phyloP scores from a whole-genome alignment of 2,113 vertebrate species.

The mouse (Mus musculus) region DNA sequence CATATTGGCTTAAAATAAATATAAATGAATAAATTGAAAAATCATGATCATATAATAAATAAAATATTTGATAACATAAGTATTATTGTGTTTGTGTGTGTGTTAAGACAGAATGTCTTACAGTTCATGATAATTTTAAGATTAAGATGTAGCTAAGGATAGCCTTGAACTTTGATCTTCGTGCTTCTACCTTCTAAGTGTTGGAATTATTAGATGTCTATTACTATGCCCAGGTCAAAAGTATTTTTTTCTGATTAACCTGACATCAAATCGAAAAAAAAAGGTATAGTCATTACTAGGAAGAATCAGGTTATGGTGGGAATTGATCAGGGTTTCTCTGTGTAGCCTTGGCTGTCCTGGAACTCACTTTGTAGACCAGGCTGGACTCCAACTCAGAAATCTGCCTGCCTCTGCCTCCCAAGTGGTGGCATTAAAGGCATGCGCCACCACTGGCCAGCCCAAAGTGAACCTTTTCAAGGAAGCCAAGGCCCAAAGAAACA shows the following conservation, averaged over 20 bases:
- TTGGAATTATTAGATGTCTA: neutral
- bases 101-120: neutral
- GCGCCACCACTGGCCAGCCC: no score
- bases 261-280: neutral
- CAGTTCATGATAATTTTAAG: neutral
- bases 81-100: neutral
- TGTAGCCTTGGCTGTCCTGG: no score
- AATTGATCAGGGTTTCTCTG: neutral
- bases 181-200: neutral
- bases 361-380: no score
- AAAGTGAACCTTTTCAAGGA: neutral
- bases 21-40: neutral
- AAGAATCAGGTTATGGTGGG: neutral
- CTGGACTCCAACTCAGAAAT: no score
- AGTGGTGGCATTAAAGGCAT: no score
- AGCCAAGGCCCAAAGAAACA: neutral
- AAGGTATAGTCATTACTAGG: neutral
- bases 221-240: neutral
- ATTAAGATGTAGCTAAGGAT: neutral
- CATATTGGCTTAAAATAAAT: neutral
- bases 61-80: neutral
- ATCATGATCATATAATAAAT: neutral
- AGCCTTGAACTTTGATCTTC: neutral
- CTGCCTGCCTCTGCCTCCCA: no score
- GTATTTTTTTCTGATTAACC: neutral